These are phyloP conservation scores for Eurytoma californica DNA, from an alignment of 2,888 invertebrate genomes.

Conservation along the genomic window DNA sequence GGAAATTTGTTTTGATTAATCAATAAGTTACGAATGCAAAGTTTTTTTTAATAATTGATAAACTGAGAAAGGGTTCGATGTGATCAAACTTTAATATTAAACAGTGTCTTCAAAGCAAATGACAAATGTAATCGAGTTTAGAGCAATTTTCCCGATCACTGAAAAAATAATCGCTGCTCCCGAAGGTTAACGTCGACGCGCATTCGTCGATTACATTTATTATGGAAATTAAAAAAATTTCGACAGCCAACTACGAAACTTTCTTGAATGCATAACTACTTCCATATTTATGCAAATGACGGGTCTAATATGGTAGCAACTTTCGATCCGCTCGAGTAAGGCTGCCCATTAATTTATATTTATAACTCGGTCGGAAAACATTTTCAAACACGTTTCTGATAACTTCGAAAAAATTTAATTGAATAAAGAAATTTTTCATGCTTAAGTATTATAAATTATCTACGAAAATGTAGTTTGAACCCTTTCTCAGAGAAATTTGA, in stretches of 20 bases:
- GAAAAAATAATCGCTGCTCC: not conserved
- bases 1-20: conserved; percentile 41
- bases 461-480: conserved; percentile 11
- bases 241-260: conserved; percentile 15
- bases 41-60: conserved; percentile 1
- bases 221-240: conserved; percentile 25
- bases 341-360: conserved; percentile 26
- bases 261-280: conserved; percentile 42
- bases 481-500: conserved; percentile 25
- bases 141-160: not conserved
- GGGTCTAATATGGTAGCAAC: conserved; percentile 16
- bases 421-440: no score
- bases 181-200: not conserved
- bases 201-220: conserved; percentile 20
- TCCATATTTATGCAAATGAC: conserved; percentile 40
- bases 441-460: no score
- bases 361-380: not conserved
- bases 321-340: conserved; percentile 19
- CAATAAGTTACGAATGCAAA: conserved; percentile 20
- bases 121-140: not conserved
- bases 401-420: no score
- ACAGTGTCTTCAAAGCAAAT: not conserved
- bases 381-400: conserved; percentile 7
- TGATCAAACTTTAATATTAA: not conserved
- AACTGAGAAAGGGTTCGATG: not conserved